Conservation (phyloP, 2,888 invertebrate species). For the Dilophus febrilis region DNA sequence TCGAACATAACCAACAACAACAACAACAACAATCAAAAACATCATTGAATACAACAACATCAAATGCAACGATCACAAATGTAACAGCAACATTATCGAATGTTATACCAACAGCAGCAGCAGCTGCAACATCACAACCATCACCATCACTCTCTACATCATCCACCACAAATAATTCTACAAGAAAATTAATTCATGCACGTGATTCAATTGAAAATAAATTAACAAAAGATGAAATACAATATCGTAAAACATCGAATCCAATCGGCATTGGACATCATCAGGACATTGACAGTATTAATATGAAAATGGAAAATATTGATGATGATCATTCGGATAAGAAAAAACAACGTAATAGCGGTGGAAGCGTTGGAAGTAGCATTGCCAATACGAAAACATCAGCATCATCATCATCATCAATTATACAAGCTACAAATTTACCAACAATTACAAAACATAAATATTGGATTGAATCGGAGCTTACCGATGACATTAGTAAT, state of each 20-base stretch:
- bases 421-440: slow-evolving; percentile 20
- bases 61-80: background rate
- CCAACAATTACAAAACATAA: slow-evolving; percentile 21
- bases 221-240: slow-evolving; percentile 4
- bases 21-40: no score
- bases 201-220: slow-evolving; percentile 25
- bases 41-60: background rate
- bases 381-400: background rate
- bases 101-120: background rate
- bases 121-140: background rate
- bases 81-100: background rate
- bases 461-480: slow-evolving; percentile 27
- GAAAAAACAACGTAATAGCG: background rate
- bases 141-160: background rate
- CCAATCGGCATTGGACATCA: no score
- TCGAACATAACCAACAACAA: background rate
- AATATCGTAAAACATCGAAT: no score
- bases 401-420: background rate
- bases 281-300: no score
- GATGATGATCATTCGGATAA: slow-evolving; percentile 10
- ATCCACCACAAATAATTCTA: no score
- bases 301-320: background rate
- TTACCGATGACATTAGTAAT: slow-evolving; percentile 58
- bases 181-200: slow-evolving; percentile 20
- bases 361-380: slow-evolving; percentile 2